Evolutionary conservation across 2,888 invertebrate species (phyloP), one percentile per base, ranked within the genome.

Genomic region (Xestia sexstrigata): DNA sequence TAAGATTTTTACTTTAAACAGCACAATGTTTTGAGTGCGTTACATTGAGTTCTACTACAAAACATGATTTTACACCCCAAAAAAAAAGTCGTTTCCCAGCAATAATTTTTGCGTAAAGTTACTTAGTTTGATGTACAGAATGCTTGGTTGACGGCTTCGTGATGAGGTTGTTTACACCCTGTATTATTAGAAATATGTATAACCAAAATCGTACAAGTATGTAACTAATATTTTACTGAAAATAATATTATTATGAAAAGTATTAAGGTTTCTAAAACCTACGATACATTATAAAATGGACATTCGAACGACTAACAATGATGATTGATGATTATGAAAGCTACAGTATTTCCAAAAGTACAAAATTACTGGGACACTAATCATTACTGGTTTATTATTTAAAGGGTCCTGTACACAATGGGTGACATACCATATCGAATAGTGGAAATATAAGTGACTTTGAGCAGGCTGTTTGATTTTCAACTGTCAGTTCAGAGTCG

Each of bases 351-450:
- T 77, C 60, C 70, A 67, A 77, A 81, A 84, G 71, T 78, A 84
- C 69, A 87, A 87, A 85, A 83, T 85, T 76, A 74, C 85, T 79
- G 63, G 49, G 15, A 74, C 42, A 58, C 52, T 68, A 79, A 39
- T 69, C 62, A 81, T 63, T 68, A 82, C 35, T 65, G 68, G 49
- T 70, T 83, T 70, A 74, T 52, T 55, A 62, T 49, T 13, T 62
- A n/a, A 71, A 71, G 0, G 35, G 15, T 67, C 13, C 42, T 74
- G 62, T 71, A 85, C 76, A 81, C 73, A 81, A 81, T 49, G 60
- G 49, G 6, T 17, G 26, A 60, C 7, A 52, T 23, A 58, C 20
- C 15, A 7, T 2, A 58, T 58, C 26, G 17, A 58, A 26, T 58
- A 7, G 60, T 30, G 8, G 17, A 26, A 58, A 58, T 58, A 8